Evolutionary conservation across 2,797 vertebrate genomes (phyloP), one percentile per base, ranked within the genome.

Genomic region (Lepus townsendii): DNA sequence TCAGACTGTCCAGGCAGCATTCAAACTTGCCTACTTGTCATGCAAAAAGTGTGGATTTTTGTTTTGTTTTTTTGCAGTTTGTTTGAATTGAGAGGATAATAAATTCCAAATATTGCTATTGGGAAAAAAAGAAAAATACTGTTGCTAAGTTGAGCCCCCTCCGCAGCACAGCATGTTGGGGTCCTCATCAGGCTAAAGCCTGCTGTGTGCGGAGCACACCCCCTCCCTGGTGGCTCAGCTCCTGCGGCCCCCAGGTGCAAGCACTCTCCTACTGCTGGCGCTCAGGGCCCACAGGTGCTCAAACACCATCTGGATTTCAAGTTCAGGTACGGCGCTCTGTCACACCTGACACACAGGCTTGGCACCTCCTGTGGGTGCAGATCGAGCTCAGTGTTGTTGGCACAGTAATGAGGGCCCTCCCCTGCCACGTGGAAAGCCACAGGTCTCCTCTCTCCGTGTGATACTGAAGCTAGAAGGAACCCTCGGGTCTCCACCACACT

Each of bases 81-180:
- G 32, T 92, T 95, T 83, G 79, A 72, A 62, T 89, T 89, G n/a
- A 83, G 69, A 47, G 91, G 7, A 65, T 69, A 87, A 52, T 89
- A 83, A 92, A 90, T 47, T 71, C 12, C 73, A 73, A 1, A 54
- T 65, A 65, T 26, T 80, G 54, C 13, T 85, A 0, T 66, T 19
- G 77, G 42, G 42, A 42, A 42, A 42, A 42, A 42, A 42, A 42
- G 42, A 9, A 42, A 9, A 42, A 42, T 9, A 42, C 42, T 42
- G 42, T 42, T 42, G 42, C 42, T 42, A 42, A 7, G 42, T 42
- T 2, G 12, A 16, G n/a, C 69, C n/a, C 22, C 62, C 22, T 35
- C 62, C 35, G 42, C 0, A 30, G 77, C 8, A 38, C 50, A 5
- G 17, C 57, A 16, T 1, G 5, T 0, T 9, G 2, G 11, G 2